Evolutionary conservation across 2,797 vertebrate species (phyloP).

Genomic region (Macropodus opercularis): DNA sequence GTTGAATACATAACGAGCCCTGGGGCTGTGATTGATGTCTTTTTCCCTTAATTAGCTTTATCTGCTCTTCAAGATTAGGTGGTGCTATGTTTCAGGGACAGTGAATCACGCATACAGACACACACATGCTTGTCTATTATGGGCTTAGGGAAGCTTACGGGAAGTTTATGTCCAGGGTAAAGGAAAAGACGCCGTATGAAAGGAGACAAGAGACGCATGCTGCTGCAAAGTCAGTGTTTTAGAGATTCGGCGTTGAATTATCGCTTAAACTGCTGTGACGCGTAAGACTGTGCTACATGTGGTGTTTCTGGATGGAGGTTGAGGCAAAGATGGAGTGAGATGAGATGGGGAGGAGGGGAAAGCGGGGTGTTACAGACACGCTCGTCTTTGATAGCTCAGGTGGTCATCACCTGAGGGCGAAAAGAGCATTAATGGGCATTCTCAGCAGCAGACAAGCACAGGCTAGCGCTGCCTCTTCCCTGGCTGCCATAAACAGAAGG

Average conservation of each 20-base stretch:
- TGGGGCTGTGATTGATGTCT: conserved; percentile 80
- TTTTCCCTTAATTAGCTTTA: conserved; percentile 82
- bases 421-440: conserved; percentile 77
- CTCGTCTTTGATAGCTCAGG: conserved; percentile 83
- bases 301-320: conserved; percentile 40
- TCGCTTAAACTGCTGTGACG: neutral
- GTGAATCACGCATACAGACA: conserved; percentile 69
- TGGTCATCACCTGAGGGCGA: conserved; percentile 81
- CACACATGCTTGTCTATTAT: conserved; percentile 67
- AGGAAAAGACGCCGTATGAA: conserved; percentile 35
- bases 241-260: too few species aligned
- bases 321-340: conserved; percentile 41
- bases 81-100: conserved; percentile 73
- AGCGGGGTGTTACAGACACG: conserved; percentile 64
- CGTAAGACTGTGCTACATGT: conserved; percentile 13
- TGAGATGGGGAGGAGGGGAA: conserved; percentile 16
- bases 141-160: conserved; percentile 63
- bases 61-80: conserved; percentile 79
- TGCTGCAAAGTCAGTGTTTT: neutral
- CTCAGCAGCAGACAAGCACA: conserved; percentile 76
- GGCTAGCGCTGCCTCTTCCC: conserved; percentile 67
- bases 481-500: conserved; percentile 71
- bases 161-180: conserved; percentile 59
- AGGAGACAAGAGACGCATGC: conserved; percentile 2
- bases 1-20: conserved; percentile 47